phyloP scores from a whole-genome alignment of 2,888 invertebrate genomes.

The Iphiclides podalirius region DNA sequence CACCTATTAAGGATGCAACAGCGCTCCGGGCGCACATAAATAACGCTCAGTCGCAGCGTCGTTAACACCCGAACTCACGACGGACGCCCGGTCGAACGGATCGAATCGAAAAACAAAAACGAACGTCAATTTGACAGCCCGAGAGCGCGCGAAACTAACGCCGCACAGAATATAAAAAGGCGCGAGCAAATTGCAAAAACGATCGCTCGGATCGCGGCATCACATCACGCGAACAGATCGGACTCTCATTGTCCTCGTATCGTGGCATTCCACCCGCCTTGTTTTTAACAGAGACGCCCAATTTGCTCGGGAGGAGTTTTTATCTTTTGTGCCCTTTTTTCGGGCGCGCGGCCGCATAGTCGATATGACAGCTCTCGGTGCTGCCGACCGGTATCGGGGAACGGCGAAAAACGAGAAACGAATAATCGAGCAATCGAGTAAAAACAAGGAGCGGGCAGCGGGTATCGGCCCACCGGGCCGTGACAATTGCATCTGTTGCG shows the following conservation, averaged over 20 bases:
- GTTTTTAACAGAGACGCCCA: slow-evolving; percentile 77
- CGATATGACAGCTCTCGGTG: slow-evolving; percentile 76
- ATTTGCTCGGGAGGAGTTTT: slow-evolving; percentile 75
- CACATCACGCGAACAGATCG: slow-evolving; percentile 73
- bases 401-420: slow-evolving; percentile 69
- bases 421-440: slow-evolving; percentile 72
- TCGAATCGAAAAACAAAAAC: slow-evolving; percentile 38
- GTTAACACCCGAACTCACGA: slow-evolving; percentile 31
- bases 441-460: slow-evolving; percentile 63
- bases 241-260: slow-evolving; percentile 77
- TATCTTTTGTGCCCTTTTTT: slow-evolving; percentile 64
- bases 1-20: slow-evolving; percentile 61
- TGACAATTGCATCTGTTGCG: slow-evolving; percentile 73
- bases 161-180: slow-evolving; percentile 39
- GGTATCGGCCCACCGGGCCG: slow-evolving; percentile 58
- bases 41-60: slow-evolving; percentile 40
- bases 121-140: slow-evolving; percentile 59
- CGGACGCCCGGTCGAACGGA: slow-evolving; percentile 27
- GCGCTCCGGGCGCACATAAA: slow-evolving; percentile 45
- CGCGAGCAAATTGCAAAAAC: slow-evolving; percentile 50
- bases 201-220: slow-evolving; percentile 75
- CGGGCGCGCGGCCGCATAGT: slow-evolving; percentile 65
- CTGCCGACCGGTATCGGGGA: slow-evolving; percentile 59
- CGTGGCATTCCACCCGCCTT: slow-evolving; percentile 75
- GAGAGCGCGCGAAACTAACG: slow-evolving; percentile 66